These are phyloP conservation scores for Cyclopterus lumpus DNA, from an alignment of 2,797 vertebrate species.

Conservation along the genomic window DNA sequence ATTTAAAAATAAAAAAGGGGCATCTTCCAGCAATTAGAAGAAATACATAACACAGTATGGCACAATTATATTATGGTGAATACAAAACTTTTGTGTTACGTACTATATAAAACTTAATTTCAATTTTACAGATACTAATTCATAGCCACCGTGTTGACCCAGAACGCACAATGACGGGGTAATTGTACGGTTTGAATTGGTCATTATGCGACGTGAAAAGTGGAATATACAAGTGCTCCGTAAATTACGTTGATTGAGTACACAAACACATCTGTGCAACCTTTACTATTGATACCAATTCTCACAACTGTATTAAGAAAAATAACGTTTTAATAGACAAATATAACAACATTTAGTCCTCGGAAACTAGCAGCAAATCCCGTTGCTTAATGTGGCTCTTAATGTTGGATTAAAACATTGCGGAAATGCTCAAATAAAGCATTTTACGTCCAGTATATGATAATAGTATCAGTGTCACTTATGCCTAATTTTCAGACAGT, in stretches of 20 bases:
- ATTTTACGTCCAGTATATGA: conserved; percentile 28
- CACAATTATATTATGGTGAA: conserved; percentile 5
- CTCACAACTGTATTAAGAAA: conserved; percentile 16
- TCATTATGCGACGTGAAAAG: conserved; percentile 5
- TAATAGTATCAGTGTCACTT: conserved; percentile 43
- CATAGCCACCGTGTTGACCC: not conserved
- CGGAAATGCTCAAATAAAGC: conserved; percentile 15
- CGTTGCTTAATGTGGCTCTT: conserved; percentile 24
- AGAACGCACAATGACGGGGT: conserved; percentile 4
- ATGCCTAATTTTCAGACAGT: conserved; percentile 35
- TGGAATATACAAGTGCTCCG: conserved; percentile 7
- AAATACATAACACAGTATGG: conserved; percentile 22
- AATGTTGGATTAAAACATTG: conserved; percentile 21
- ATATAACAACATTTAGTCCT: conserved; percentile 27
- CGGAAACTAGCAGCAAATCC: conserved; percentile 36
- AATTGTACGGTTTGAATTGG: conserved; percentile 22
- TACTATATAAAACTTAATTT: conserved; percentile 1
- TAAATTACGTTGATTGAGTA: not conserved
- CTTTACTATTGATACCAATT: not conserved
- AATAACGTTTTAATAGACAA: conserved; percentile 20
- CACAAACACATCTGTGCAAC: not conserved
- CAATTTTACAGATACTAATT: conserved; percentile 29
- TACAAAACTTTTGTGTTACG: conserved; percentile 24
- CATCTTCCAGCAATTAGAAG: conserved; percentile 11
- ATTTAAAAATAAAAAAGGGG: not conserved